These are phyloP conservation scores for Geotrypetes seraphini DNA, from an alignment of 2,797 vertebrate species.

Conservation along the genomic window DNA sequence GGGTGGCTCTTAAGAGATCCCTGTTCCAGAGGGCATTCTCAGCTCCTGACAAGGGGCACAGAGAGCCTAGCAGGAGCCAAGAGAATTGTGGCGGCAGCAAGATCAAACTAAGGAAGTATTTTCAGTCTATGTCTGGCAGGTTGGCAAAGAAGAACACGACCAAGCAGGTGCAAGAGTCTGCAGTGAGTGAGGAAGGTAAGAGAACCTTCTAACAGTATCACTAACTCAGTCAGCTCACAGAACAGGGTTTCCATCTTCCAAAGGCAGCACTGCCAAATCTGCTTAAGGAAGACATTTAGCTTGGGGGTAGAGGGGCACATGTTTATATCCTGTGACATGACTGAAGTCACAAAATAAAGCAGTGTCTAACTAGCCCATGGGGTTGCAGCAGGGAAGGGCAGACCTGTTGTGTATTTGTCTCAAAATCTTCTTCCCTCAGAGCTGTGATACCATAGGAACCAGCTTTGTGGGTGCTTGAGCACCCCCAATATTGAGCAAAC, in stretches of 20 bases:
- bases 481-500: too few species aligned
- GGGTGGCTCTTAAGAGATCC: slow-evolving; percentile 41
- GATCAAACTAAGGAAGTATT: slow-evolving; percentile 57
- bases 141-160: too few species aligned
- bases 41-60: slow-evolving; percentile 35
- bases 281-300: background rate
- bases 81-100: slow-evolving; percentile 9
- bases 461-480: too few species aligned
- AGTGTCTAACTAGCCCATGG: too few species aligned
- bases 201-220: background rate
- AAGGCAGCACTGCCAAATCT: background rate
- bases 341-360: too few species aligned
- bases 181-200: slow-evolving; percentile 25
- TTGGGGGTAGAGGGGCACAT: background rate
- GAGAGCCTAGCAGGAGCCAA: slow-evolving; percentile 4
- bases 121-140: slow-evolving; percentile 62
- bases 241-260: background rate
- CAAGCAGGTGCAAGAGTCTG: slow-evolving; percentile 62
- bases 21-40: slow-evolving; percentile 76
- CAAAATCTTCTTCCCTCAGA: too few species aligned
- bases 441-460: too few species aligned
- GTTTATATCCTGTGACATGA: too few species aligned
- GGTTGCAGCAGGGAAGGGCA: too few species aligned
- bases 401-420: too few species aligned
- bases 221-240: too few species aligned